phyloP scores from a whole-genome alignment of 1,140 invertebrate species.

The Sitodiplosis mosellana region DNA sequence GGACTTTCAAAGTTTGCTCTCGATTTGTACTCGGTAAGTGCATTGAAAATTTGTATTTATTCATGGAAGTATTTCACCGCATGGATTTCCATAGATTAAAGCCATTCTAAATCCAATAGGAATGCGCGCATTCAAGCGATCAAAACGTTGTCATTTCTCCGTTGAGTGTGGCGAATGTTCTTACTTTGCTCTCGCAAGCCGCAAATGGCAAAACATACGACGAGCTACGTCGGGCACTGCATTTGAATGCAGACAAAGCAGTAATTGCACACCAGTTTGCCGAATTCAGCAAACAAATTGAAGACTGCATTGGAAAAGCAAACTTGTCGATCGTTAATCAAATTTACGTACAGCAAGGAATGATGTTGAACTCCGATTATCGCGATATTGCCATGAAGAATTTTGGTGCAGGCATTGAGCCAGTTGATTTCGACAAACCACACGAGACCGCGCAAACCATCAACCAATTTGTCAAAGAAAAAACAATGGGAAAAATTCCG shows the following conservation, averaged over 20 bases:
- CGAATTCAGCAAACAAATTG: too few species aligned
- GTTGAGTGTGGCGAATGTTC: slow-evolving; percentile 25
- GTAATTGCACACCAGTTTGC: slow-evolving; percentile 9
- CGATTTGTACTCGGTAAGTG: too few species aligned
- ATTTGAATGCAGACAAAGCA: slow-evolving; percentile 14
- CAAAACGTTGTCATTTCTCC: too few species aligned
- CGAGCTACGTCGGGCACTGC: slow-evolving; percentile 28
- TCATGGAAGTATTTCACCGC: too few species aligned
- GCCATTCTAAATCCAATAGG: too few species aligned
- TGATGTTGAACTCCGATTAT: slow-evolving; percentile 20
- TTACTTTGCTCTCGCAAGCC: slow-evolving; percentile 30
- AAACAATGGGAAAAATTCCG: slow-evolving; percentile 54
- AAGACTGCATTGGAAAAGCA: too few species aligned
- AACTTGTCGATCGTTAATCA: slow-evolving; percentile 9
- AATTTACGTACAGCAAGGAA: slow-evolving; percentile 8
- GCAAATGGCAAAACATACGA: slow-evolving; percentile 31
- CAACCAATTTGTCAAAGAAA: slow-evolving; percentile 51
- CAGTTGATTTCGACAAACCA: slow-evolving; percentile 32
- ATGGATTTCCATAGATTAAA: too few species aligned
- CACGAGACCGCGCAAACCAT: slow-evolving; percentile 31
- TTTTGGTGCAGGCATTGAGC: slow-evolving; percentile 28
- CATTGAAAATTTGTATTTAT: too few species aligned
- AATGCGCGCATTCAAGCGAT: too few species aligned
- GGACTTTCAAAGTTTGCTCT: too few species aligned
- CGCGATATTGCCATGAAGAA: slow-evolving; percentile 19